Base-by-base conservation (phyloP, 2,113 vertebrate species). In the Carlito syrichta region DNA sequence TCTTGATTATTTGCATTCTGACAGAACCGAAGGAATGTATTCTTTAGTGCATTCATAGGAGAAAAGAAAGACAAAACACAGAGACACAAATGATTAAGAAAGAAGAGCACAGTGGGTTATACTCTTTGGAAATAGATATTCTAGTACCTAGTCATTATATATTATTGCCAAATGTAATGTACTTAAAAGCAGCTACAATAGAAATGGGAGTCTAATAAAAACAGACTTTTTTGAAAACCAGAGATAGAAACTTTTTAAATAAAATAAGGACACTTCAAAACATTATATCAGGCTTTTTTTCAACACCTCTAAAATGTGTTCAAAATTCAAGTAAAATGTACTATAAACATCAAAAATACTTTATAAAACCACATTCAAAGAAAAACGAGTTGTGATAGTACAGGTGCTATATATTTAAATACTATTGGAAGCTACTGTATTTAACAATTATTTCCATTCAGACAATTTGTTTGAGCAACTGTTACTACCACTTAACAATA, bases 401-500 rank as follows among this genome's bases (percentile, higher is more conserved):
- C 7, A 54, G 16, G 43, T 79, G 14, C 10, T 23, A 69, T 95
- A 68, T 43, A 13, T 89, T 86, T 92, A 76, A 84, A 74, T 22
- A 71, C 30, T 22, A 90, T 62, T 62, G 88, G 83, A 52, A 38
- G 60, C 6, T 50, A 54, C 56, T 27, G 16, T 54, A 48, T 20
- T 86, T 90, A 27, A 93, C 87, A 54, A 89, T 88, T 90, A 63
- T 95, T 95, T 96, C 60, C 52, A 83, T 78, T 3, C 68, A 71
- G 9, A 84, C 2, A 88, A 96, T 81, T n/a, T 97, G 82, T 83
- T 95, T 96, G 84, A 97, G 14, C 50, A 93, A 93, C 54, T 89
- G 96, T 96, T 96, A 86, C 4, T 58, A 77, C 4, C 6, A 88
- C 84, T 97, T 97, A 94, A 30, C 48, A 97, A 86, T 66, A 68